Percentiles rank a stretch among this genome's conserved stretches.
Conservation (phyloP, 2,888 invertebrate species). For the Drosophila suboccidentalis region DNA sequence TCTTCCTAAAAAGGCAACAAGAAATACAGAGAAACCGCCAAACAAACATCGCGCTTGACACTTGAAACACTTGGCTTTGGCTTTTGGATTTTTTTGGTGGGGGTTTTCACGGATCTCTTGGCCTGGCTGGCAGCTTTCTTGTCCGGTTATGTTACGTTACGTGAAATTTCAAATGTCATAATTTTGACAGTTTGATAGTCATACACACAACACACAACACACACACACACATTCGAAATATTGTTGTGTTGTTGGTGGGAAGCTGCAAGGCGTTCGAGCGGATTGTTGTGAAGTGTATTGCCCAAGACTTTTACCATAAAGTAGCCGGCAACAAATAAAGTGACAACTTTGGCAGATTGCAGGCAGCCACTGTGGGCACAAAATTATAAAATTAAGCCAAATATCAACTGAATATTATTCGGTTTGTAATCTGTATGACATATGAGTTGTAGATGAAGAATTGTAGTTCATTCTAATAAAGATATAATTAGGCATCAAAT, state of each 20-base stretch:
- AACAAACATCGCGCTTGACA: slow-evolving; percentile 69
- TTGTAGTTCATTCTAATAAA: too few relatives aligned
- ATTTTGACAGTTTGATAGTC: slow-evolving; percentile 80
- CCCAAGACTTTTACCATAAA: slow-evolving; percentile 68
- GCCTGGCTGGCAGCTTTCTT: slow-evolving; percentile 68
- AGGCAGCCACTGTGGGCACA: slow-evolving; percentile 43
- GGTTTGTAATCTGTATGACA: neutral
- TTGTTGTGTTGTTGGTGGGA: slow-evolving; percentile 35
- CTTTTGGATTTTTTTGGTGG: slow-evolving; percentile 16
- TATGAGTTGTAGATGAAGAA: too few relatives aligned
- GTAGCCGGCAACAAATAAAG: slow-evolving; percentile 56
- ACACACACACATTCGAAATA: slow-evolving; percentile 17
- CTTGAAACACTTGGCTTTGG: slow-evolving; percentile 74
- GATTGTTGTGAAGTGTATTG: slow-evolving; percentile 50
- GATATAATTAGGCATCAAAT: too few relatives aligned
- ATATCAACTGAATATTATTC: neutral
- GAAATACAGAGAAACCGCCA: slow-evolving; percentile 43
- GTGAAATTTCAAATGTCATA: slow-evolving; percentile 83
- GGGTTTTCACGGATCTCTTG: slow-evolving; percentile 65
- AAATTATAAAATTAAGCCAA: neutral
- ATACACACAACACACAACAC: slow-evolving; percentile 43
- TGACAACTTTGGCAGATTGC: slow-evolving; percentile 63
- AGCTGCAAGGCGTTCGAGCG: slow-evolving; percentile 47
- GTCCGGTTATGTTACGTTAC: slow-evolving; percentile 74
- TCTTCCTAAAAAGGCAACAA: too few relatives aligned